phyloP scores from a whole-genome alignment of 2,888 invertebrate species.

The Trypoxylon attenuatum region DNA sequence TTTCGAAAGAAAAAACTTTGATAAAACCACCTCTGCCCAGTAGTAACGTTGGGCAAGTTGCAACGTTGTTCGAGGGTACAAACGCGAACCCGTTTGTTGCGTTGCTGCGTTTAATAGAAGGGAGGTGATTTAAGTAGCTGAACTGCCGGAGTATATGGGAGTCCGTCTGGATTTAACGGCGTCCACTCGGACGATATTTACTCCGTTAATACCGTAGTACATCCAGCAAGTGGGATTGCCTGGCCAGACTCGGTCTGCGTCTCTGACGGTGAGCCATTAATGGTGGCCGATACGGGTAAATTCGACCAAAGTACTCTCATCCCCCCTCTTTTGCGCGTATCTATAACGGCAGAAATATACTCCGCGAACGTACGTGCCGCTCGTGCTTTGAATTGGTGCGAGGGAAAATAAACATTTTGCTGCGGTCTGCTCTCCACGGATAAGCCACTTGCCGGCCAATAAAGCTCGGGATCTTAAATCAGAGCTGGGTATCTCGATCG shows the following conservation, averaged over 20 bases:
- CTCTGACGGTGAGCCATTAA: slow-evolving; percentile 50
- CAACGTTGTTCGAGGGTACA: too few relatives aligned
- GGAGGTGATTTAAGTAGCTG: slow-evolving; percentile 35
- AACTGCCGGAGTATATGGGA: slow-evolving; percentile 21
- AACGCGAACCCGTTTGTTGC: slow-evolving; percentile 1
- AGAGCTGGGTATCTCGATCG: too few relatives aligned
- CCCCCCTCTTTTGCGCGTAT: slow-evolving; percentile 19
- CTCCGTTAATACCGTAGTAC: slow-evolving; percentile 30
- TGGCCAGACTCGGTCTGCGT: slow-evolving; percentile 6
- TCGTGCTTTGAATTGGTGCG: slow-evolving; percentile 43
- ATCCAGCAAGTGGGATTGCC: not conserved
- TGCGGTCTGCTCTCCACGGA: slow-evolving; percentile 14
- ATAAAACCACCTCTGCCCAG: too few relatives aligned
- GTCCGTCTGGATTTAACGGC: slow-evolving; percentile 48
- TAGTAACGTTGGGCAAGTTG: too few relatives aligned
- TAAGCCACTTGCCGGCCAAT: slow-evolving; percentile 33
- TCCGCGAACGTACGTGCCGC: slow-evolving; percentile 16
- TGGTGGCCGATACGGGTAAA: slow-evolving; percentile 38
- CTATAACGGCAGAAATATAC: slow-evolving; percentile 38
- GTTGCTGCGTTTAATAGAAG: slow-evolving; percentile 42
- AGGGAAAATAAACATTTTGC: slow-evolving; percentile 44
- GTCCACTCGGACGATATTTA: slow-evolving; percentile 44
- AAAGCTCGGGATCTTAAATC: slow-evolving; percentile 37
- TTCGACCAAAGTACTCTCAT: slow-evolving; percentile 31
- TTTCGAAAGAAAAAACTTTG: too few relatives aligned